These are phyloP conservation scores for Coleophora deauratella DNA, from an alignment of 2,888 invertebrate genomes.

Conservation along the genomic window DNA sequence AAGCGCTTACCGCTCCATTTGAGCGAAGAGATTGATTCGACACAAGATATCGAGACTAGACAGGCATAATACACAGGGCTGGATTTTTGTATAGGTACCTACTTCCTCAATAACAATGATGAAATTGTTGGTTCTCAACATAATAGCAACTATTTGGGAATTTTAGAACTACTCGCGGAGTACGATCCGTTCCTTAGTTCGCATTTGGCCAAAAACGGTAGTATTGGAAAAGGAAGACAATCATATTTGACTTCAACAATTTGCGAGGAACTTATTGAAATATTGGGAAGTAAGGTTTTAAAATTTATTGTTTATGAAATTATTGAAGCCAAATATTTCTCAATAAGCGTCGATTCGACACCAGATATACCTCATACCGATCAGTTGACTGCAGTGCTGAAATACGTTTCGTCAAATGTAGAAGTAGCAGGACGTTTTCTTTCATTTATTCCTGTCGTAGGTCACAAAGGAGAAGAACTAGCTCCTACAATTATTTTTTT, in stretches of 20 bases:
- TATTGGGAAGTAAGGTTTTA: slow-evolving; percentile 8
- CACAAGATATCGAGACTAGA: too few species aligned
- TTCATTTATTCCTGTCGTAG: slow-evolving; percentile 8
- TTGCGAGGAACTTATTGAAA: slow-evolving; percentile 9
- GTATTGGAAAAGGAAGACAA: slow-evolving; percentile 7
- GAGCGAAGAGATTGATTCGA: too few species aligned
- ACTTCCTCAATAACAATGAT: too few species aligned
- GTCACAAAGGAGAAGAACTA: not conserved
- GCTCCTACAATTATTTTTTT: not conserved
- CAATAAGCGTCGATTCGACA: slow-evolving; percentile 11
- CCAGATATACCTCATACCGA: slow-evolving; percentile 14
- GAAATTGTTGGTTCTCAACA: slow-evolving; percentile 8
- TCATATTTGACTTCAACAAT: slow-evolving; percentile 9
- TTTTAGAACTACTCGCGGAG: slow-evolving; percentile 9
- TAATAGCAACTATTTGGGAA: slow-evolving; percentile 10
- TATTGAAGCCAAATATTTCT: slow-evolving; percentile 10
- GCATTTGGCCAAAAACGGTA: slow-evolving; percentile 7
- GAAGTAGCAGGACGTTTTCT: slow-evolving; percentile 9
- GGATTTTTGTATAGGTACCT: too few species aligned
- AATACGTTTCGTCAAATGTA: slow-evolving; percentile 9
- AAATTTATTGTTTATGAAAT: slow-evolving; percentile 8
- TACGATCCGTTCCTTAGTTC: slow-evolving; percentile 7
- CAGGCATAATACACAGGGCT: too few species aligned
- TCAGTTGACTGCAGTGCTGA: slow-evolving; percentile 11
- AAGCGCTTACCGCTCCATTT: too few species aligned